These are phyloP conservation scores for Tetranychus cinnabarinus DNA, from an alignment of 1,140 invertebrate species.

Conservation along the genomic window DNA sequence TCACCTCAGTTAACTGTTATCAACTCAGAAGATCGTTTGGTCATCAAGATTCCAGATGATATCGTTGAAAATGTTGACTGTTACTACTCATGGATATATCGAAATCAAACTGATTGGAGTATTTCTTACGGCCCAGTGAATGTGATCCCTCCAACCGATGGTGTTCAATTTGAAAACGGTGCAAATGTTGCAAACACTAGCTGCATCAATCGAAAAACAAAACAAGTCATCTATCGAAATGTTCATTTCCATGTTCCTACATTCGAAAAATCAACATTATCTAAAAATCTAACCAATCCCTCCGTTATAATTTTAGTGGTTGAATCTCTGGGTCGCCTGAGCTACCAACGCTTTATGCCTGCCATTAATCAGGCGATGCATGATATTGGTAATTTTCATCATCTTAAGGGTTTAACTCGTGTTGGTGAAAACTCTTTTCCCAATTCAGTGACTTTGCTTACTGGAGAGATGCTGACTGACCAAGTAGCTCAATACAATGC, in stretches of 20 bases:
- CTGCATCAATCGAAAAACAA: not conserved
- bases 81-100: not conserved
- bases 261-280: not conserved
- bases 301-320: constrained; percentile 7
- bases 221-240: not conserved
- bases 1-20: not conserved
- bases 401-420: constrained; percentile 26
- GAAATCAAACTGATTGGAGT: not conserved
- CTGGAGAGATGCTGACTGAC: constrained; percentile 11
- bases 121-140: not conserved
- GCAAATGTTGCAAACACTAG: not conserved
- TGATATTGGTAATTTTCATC: constrained; percentile 22
- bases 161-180: not conserved
- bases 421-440: constrained; percentile 24
- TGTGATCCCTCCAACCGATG: not conserved
- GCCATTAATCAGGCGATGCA: too few relatives aligned
- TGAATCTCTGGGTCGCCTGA: constrained; percentile 5
- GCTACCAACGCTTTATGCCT: not conserved
- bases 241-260: not conserved
- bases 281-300: not conserved
- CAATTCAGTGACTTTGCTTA: constrained; percentile 21
- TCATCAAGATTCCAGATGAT: not conserved
- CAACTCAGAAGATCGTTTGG: not conserved
- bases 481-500: not conserved
- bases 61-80: not conserved